These are phyloP conservation scores for Mythimna pallens DNA, from an alignment of 2,888 invertebrate species.

Conservation along the genomic window DNA sequence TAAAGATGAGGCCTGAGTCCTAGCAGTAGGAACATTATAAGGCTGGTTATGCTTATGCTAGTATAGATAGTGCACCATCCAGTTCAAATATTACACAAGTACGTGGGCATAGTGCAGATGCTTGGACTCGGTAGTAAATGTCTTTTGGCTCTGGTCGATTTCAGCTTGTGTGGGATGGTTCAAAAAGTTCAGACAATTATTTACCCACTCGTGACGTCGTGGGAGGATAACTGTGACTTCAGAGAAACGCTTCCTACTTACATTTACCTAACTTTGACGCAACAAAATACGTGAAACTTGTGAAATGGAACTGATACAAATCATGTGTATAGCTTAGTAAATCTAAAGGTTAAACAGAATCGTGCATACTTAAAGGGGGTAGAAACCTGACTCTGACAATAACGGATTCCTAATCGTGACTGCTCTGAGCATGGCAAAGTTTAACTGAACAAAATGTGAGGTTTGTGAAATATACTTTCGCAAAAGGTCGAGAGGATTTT, in stretches of 20 bases:
- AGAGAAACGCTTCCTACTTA: conserved; percentile 35
- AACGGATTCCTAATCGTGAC: conserved; percentile 47
- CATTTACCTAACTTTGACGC: conserved; percentile 36
- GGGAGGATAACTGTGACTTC: conserved; percentile 39
- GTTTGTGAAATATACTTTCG: background rate
- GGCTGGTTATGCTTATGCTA: no score
- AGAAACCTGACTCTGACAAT: conserved; percentile 34
- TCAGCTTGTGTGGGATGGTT: conserved; percentile 53
- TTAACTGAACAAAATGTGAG: conserved; percentile 26
- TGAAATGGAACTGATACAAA: conserved; percentile 41
- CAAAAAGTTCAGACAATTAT: conserved; percentile 51
- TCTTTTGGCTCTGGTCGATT: conserved; percentile 41
- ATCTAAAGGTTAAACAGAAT: conserved; percentile 53
- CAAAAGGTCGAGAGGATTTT: background rate
- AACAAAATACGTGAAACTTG: conserved; percentile 31
- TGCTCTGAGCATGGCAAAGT: conserved; percentile 31
- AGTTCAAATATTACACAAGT: conserved; percentile 27
- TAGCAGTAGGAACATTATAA: no score
- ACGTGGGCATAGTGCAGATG: conserved; percentile 48
- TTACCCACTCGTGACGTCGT: conserved; percentile 49
- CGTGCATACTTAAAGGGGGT: conserved; percentile 34
- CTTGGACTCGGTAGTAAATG: conserved; percentile 20
- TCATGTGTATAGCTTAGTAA: conserved; percentile 25
- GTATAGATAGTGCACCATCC: conserved; percentile 13
- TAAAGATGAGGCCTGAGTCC: no score